Evolutionary conservation across 2,888 invertebrate species (phyloP).

Genomic region (Brachypterus glaber): DNA sequence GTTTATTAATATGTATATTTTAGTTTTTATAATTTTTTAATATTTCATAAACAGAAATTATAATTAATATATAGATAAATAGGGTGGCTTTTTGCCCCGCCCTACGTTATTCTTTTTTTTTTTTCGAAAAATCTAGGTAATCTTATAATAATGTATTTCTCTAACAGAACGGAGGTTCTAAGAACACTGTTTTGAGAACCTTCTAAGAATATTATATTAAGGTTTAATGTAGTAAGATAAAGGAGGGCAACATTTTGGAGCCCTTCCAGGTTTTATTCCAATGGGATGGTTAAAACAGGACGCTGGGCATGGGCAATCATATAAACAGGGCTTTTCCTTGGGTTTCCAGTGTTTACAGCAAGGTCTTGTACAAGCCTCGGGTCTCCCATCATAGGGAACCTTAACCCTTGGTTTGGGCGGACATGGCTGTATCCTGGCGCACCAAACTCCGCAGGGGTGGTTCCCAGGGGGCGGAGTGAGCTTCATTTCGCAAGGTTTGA

Average conservation of each 20-base stretch:
- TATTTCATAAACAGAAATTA: no score
- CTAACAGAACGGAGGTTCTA: no score
- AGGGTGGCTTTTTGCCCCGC: no score
- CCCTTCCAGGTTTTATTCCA: conserved; percentile 24
- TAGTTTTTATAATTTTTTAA: no score
- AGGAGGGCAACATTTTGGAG: background rate
- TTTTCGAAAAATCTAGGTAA: no score
- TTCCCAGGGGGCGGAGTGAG: conserved; percentile 31
- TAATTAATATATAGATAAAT: no score
- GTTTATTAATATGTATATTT: no score
- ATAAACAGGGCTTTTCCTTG: conserved; percentile 33
- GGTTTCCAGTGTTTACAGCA: conserved; percentile 38
- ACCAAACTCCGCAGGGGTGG: conserved; percentile 36
- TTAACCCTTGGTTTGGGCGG: conserved; percentile 32
- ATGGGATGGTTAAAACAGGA: conserved; percentile 36
- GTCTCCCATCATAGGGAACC: conserved; percentile 12
- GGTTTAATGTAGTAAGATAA: no score
- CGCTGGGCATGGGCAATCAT: conserved; percentile 37
- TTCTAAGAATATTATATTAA: no score
- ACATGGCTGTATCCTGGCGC: conserved; percentile 34
- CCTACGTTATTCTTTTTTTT: no score
- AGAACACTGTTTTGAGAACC: no score
- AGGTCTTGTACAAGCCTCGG: conserved; percentile 32
- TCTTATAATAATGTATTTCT: no score
- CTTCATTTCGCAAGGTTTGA: conserved; percentile 36